Base-by-base conservation (phyloP, 2,113 vertebrate genomes). In the Oncorhynchus keta region DNA sequence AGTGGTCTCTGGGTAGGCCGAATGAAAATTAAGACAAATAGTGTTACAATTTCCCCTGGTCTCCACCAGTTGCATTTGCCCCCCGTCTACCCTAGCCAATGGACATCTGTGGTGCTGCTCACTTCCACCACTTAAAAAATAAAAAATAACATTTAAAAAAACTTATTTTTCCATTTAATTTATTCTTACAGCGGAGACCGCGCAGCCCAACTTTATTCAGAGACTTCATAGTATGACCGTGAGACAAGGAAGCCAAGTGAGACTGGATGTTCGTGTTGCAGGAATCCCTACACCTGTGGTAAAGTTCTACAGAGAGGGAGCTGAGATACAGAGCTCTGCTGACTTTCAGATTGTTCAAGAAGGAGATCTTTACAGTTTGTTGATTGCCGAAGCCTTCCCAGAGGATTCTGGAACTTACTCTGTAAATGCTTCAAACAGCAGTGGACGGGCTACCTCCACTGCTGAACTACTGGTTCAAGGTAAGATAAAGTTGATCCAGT, bases 371-470 rank as follows among this genome's bases (percentile, higher is more conserved):
- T 96, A 98, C 94, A 97, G 96, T 90, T 93, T 99, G 94, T 91
- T 97, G 84, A 98, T 99, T 83, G 95, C 94, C 1, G 96, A 98
- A 95, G 95, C 95, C 69, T 98, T 97, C 86, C 95, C 96, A 26
- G 97, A 99, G 93, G 97, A 97, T 92, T 98, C 97, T 83, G 97
- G 98, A 80, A 99, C 95, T 2, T 99, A 99, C 91, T 99, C 98
- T 20, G 97, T 97, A 80, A 98, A 94, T 64, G 97, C 98, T 32
- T 94, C 95, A 79, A 99, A 99, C 91, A 97, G 95, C 35, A 94
- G 97, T 71, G 97, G 98, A 89, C 95, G 97, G 76, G 97, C 97
- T 83, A 99, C 97, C 83, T 99, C 96, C 71, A 98, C 97, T 71
- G 96, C 96, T 2, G 97, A 99, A 85, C 91, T 99, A 69, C 92